Evolutionary conservation across 2,888 invertebrate species (phyloP), one percentile per base, ranked within the genome.

Genomic region (Ypsolopha sequella): DNA sequence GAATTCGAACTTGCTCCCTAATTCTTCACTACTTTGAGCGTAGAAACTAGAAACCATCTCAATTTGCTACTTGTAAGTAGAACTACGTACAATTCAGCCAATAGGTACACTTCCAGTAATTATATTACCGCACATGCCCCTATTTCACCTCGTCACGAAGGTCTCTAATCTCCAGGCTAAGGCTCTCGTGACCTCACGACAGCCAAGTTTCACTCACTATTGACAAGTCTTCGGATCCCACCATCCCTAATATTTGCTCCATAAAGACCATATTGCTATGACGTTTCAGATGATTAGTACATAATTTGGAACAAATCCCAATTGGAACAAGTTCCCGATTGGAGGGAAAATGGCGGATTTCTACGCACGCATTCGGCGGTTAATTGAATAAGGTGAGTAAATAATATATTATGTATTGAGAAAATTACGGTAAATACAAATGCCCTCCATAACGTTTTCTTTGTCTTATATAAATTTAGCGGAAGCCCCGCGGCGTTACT

Each of bases 241-340:
- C 4, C 24, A 4, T 24, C 24, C 24, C 4, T 24, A 24, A 24
- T 24, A 24, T 4, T 24, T 24, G 24, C 24, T 2, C 2, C 24
- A 24, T 24, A 24, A 24, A 24, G 24, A 24, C 24, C 2, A 24
- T 24, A 24, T 24, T 24, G 24, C 24, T 4, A 24, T 4, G n/a
- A n/a, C n/a, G n/a, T 24, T 24, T 2, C 24, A 4, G 24, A 24
- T 24, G 4, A 3, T 24, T 24, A 24, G 2, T 24, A 24, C 24
- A 76, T 81, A 80, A 84, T 84, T 80, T 80, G 80, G 75, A 76
- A 76, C 69, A 80, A 80, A 80, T 82, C 81, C 82, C 80, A 67
- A 77, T 76, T 66, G 80, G 76, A 35, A 36, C 43, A 41, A 43
- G 34, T 39, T 47, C 47, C 49, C 33, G n/a, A 24, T 35, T 38